Evolutionary conservation across 1,140 invertebrate species (phyloP), one percentile per base, ranked within the genome.

Genomic region (Drosophila micromelanica): DNA sequence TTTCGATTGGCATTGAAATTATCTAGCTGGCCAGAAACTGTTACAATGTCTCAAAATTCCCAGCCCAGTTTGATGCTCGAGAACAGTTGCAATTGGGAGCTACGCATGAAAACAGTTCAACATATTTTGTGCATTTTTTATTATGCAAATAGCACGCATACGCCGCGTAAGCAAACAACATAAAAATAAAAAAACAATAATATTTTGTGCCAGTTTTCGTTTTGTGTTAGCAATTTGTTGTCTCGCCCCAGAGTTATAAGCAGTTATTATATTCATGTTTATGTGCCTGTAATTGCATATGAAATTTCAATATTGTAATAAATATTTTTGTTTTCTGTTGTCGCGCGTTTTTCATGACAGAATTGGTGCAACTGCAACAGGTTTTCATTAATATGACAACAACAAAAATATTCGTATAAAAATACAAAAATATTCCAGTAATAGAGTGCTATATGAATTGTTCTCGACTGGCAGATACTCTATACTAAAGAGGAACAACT

Each of bases 301-400:
- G 74, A 86, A 87, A 87, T 81, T 78, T 64, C 42, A 76, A 85
- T 76, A 80, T 73, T 84, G 76, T 85, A 86, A 78, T 87, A 82
- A 86, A 87, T 81, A 82, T 78, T 81, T 81, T 55, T 60, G 27
- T 73, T 60, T 68, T 60, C 37, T 82, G 76, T 73, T 81, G 68
- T 72, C 67, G 45, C 71, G 64, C 56, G 65, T 43, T 61, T 69
- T 43, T 9, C 71, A 70, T 78, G 82, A 87, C 82, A 87, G 82
- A 87, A 70, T 87, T 87, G 84, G 84, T 87, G 79, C 82, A 87
- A 60, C 61, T 56, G 61, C 72, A 85, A 85, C 81, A 63, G 81
- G 81, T 87, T 87, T 86, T 13, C 45, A 20, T 35, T 35, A 35
- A 35, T 35, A 35, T 35, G 32, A 35, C 32, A 35, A 35, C 32